A percentile compares a stretch with the other conserved stretches of the same genome.
These are phyloP conservation scores for Lumbricus terrestris DNA, from an alignment of 2,888 invertebrate genomes.

Conservation along the genomic window DNA sequence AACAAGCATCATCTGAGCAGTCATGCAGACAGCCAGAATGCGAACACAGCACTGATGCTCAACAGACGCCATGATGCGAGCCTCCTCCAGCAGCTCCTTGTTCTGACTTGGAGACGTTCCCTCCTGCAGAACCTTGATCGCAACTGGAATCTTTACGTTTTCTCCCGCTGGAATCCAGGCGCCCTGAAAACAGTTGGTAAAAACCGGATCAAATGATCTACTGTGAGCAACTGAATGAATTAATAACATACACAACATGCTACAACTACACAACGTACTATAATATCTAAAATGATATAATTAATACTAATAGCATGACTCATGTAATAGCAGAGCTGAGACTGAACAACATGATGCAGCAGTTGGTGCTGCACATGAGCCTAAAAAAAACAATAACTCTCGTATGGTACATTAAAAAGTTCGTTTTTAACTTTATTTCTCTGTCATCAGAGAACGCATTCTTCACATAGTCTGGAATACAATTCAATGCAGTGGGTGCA, in stretches of 20 bases:
- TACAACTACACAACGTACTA: too few relatives aligned
- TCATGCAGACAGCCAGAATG: conserved; percentile 89
- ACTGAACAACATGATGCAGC: too few relatives aligned
- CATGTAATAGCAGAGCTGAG: too few relatives aligned
- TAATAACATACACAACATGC: not conserved
- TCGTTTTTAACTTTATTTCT: too few relatives aligned
- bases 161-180: conserved; percentile 58
- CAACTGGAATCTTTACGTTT: conserved; percentile 76
- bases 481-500: too few relatives aligned
- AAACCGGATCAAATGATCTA: not conserved
- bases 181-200: conserved; percentile 45
- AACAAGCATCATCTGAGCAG: conserved; percentile 89
- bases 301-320: too few relatives aligned
- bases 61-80: conserved; percentile 95
- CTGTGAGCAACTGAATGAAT: not conserved
- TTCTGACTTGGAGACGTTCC: conserved; percentile 72
- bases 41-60: conserved; percentile 91
- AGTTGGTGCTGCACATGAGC: too few relatives aligned
- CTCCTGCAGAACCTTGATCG: conserved; percentile 92
- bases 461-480: too few relatives aligned
- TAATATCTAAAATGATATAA: too few relatives aligned
- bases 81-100: conserved; percentile 89
- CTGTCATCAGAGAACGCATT: too few relatives aligned
- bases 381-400: too few relatives aligned
- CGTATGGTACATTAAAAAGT: too few relatives aligned